Percentiles rank a stretch among this genome's conserved stretches.
Evolutionary conservation across 2,113 vertebrate genomes (phyloP).

Genomic region (Gasterosteus nipponicus): DNA sequence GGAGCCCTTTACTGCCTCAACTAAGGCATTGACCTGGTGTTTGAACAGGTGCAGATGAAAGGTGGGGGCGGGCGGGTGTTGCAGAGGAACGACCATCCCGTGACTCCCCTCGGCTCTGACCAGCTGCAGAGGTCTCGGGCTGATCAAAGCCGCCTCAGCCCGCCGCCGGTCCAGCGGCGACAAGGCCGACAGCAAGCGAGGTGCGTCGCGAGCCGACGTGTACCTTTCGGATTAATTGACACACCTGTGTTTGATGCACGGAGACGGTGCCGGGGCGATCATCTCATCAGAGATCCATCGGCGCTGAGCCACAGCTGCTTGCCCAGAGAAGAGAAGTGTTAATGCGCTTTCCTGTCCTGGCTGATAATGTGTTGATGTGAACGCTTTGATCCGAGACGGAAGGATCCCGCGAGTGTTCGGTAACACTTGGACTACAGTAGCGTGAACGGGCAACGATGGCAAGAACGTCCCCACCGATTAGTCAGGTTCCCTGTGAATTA

Average conservation of each 20-base stretch:
- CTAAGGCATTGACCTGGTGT: slow-evolving; percentile 58
- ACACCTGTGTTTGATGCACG: slow-evolving; percentile 81
- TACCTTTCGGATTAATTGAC: slow-evolving; percentile 77
- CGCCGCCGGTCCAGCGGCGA: slow-evolving; percentile 47
- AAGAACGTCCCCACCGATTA: background rate
- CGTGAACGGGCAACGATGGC: background rate
- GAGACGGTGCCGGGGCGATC: slow-evolving; percentile 52
- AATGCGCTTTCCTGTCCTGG: slow-evolving; percentile 65
- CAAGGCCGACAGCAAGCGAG: slow-evolving; percentile 60
- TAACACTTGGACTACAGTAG: slow-evolving; percentile 23
- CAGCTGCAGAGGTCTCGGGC: slow-evolving; percentile 53
- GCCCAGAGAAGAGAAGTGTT: slow-evolving; percentile 46
- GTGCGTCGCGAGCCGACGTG: slow-evolving; percentile 60
- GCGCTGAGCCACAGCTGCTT: slow-evolving; percentile 67
- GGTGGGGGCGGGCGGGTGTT: slow-evolving; percentile 50
- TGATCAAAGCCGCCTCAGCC: slow-evolving; percentile 78
- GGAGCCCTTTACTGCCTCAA: slow-evolving; percentile 27
- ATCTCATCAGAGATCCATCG: slow-evolving; percentile 77
- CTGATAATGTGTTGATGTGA: slow-evolving; percentile 64
- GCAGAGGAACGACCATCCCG: slow-evolving; percentile 56
- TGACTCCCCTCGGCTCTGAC: slow-evolving; percentile 70
- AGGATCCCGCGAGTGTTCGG: slow-evolving; percentile 37
- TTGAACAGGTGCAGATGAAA: slow-evolving; percentile 82
- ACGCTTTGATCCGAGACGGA: slow-evolving; percentile 51
- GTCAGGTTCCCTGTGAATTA: background rate